These are phyloP conservation scores for Mastomys natalensis DNA, from an alignment of 2,113 vertebrate species.

Conservation along the genomic window DNA sequence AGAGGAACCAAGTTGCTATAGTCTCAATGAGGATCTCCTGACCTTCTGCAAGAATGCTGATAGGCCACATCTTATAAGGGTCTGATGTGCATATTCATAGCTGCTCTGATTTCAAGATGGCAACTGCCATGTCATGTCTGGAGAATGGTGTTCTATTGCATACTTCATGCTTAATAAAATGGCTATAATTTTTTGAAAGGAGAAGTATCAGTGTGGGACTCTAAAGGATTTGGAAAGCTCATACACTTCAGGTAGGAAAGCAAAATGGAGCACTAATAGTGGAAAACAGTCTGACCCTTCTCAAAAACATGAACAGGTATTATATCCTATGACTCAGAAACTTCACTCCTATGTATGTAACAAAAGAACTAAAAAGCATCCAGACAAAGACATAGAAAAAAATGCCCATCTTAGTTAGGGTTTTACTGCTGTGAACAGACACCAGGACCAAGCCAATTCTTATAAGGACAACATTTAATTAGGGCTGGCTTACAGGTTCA, in stretches of 20 bases:
- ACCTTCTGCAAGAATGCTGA: background rate
- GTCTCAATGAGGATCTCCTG: background rate
- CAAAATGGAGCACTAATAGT: background rate
- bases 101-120: background rate
- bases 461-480: no score
- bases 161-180: background rate
- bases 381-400: background rate
- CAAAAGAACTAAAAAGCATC: background rate
- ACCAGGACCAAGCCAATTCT: no score
- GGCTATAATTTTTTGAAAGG: background rate
- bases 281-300: background rate
- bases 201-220: background rate
- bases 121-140: background rate
- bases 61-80: background rate
- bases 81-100: background rate
- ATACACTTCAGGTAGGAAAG: background rate
- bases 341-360: background rate
- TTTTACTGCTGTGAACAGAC: no score
- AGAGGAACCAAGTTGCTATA: background rate
- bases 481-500: no score
- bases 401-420: no score
- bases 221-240: background rate
- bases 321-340: background rate
- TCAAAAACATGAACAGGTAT: background rate
- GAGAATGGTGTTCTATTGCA: background rate